Base-by-base conservation (phyloP, 1,140 invertebrate species). In the Drosophila equinoxialis region DNA sequence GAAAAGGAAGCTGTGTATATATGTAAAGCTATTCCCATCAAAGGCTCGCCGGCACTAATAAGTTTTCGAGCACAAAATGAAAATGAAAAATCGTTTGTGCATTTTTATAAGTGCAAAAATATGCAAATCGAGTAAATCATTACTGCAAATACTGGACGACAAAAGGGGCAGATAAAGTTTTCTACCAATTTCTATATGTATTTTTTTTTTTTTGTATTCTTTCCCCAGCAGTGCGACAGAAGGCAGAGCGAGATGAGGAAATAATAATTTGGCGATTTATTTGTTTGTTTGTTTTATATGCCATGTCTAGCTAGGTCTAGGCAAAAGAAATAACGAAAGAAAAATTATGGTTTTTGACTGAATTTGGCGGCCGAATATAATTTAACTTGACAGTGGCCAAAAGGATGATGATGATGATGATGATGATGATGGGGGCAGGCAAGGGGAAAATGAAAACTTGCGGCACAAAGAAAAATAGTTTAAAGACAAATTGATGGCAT, bases 61-160 rank as follows among this genome's bases (percentile, higher is more conserved):
- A 89, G 77, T 89, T 89, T 83, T 89, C 87, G 87, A 83, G 45
- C 45, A 51, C 87, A 85, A 77, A 78, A 79, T 79, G 77, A 79
- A 61, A 89, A 89, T 89, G 84, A 89, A 89, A 89, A 89, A 89
- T 89, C 84, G 84, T 89, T 89, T 89, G 85, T 89, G 84, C 85
- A 89, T 89, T 89, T 89, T 89, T 89, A 84, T 90, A 89, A 89
- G 84, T 84, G 85, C 84, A 90, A 89, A 89, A 89, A 89, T 89
- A 89, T 89, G 84, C 84, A 89, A 89, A 89, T 89, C 71, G 71
- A 84, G 84, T 90, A 89, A 89, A 89, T 89, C 84, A 89, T 89
- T 89, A 72, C 77, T 54, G 70, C 64, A 65, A 41, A 33, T 10
- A 87, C 83, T 80, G 83, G 84, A 89, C 83, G 84, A 89, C 83